Percentiles rank a stretch among this genome's conserved stretches.
Conservation (phyloP, 2,797 vertebrate genomes). For the Trichosurus vulpecula region DNA sequence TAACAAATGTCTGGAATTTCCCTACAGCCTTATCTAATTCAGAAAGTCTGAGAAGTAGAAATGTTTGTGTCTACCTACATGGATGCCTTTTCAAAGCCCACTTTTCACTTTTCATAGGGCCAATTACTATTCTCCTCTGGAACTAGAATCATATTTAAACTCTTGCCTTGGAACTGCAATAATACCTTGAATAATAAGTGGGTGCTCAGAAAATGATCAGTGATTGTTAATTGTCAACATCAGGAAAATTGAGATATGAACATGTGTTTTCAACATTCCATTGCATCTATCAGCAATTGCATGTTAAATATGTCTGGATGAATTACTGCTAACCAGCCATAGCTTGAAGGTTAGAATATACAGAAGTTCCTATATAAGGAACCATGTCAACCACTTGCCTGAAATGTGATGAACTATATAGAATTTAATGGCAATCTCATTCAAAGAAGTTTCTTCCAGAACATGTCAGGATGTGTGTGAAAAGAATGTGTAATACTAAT, state of each 20-base stretch:
- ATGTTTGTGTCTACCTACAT: not conserved
- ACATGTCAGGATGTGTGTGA: not conserved
- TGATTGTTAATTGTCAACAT: not conserved
- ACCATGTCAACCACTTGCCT: not conserved
- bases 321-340: conserved; percentile 21
- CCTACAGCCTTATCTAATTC: not conserved
- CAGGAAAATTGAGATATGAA: not conserved
- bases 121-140: not conserved
- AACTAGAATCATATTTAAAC: conserved; percentile 4
- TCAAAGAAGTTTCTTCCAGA: not conserved
- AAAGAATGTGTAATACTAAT: conserved; percentile 4
- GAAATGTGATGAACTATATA: conserved; percentile 27
- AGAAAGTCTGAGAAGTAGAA: not conserved
- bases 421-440: conserved; percentile 21
- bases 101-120: conserved; percentile 29
- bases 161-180: not conserved
- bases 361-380: conserved; percentile 6
- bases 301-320: not conserved
- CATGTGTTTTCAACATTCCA: not conserved
- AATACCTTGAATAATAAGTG: not conserved
- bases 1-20: conserved; percentile 31
- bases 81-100: not conserved
- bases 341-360: not conserved
- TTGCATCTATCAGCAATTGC: not conserved
- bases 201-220: not conserved